Conservation (phyloP, 1,140 invertebrate species). For the Orius insidiosus region DNA sequence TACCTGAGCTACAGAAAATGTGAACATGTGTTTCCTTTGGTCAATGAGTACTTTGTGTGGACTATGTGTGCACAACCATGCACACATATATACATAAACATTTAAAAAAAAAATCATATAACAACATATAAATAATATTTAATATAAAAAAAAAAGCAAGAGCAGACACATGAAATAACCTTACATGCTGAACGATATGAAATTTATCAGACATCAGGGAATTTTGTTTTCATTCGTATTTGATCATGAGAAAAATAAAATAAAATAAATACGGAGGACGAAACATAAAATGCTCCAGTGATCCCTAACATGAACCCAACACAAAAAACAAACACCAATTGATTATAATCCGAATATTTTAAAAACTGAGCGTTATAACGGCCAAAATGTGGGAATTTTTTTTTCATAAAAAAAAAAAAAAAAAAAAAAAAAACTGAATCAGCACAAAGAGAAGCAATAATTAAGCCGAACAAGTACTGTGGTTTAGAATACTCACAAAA, state of each 20-base stretch:
- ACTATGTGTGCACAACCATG: conserved; percentile 11
- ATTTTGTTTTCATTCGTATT: too few relatives aligned
- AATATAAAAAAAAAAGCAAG: conserved; percentile 7
- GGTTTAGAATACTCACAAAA: conserved; percentile 16
- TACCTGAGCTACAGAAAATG: background rate
- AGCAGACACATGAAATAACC: conserved; percentile 1
- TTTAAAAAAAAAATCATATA: conserved; percentile 1
- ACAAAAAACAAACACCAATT: too few relatives aligned
- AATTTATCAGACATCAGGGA: too few relatives aligned
- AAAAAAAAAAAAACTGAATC: background rate
- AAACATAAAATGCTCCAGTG: too few relatives aligned
- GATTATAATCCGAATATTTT: too few relatives aligned
- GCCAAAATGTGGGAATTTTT: background rate
- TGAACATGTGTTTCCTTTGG: background rate
- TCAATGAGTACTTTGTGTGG: background rate
- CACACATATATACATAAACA: conserved; percentile 14
- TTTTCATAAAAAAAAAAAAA: too few relatives aligned
- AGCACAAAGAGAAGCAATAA: conserved; percentile 10
- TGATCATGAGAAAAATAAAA: too few relatives aligned
- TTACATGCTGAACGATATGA: conserved; percentile 1
- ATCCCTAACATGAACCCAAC: too few relatives aligned
- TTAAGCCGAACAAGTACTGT: conserved; percentile 15
- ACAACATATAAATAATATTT: conserved; percentile 7
- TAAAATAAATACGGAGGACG: too few relatives aligned
- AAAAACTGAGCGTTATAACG: too few relatives aligned